A percentile compares a stretch with the other conserved stretches of the same genome.
These are phyloP conservation scores for Platyura marginata DNA, from an alignment of 1,140 invertebrate genomes.

Conservation along the genomic window DNA sequence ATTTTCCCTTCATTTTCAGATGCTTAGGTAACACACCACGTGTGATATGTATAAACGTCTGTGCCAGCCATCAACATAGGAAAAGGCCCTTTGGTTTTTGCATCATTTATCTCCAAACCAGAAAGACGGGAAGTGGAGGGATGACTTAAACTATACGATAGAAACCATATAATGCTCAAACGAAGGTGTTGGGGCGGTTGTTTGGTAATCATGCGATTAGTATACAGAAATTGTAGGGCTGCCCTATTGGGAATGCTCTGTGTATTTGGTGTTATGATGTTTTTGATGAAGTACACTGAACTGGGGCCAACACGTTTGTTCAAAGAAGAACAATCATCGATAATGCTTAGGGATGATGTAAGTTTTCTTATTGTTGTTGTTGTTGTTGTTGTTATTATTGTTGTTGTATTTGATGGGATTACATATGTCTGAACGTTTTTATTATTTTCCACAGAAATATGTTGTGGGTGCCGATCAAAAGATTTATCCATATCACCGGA, in stretches of 20 bases:
- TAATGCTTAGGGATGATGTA: constrained; percentile 22
- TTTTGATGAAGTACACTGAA: constrained; percentile 23
- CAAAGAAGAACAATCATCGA: constrained; percentile 14
- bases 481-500: constrained; percentile 53
- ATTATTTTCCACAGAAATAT: constrained; percentile 25
- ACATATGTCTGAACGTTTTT: background rate
- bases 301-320: constrained; percentile 22
- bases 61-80: no score
- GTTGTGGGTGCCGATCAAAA: constrained; percentile 40
- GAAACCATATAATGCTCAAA: no score
- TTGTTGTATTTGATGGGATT: background rate
- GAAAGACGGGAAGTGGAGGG: no score
- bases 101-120: no score
- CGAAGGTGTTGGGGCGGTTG: background rate
- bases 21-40: no score
- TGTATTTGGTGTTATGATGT: constrained; percentile 22
- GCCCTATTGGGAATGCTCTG: constrained; percentile 21
- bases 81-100: no score
- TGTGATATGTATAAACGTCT: no score
- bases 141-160: no score
- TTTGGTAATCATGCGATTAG: constrained; percentile 14
- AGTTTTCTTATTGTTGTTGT: constrained; percentile 6
- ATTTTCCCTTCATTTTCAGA: no score
- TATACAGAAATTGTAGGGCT: constrained; percentile 20
- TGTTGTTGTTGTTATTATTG: background rate